These are phyloP conservation scores for Dysdera silvatica DNA, from an alignment of 1,140 invertebrate species.

Conservation along the genomic window DNA sequence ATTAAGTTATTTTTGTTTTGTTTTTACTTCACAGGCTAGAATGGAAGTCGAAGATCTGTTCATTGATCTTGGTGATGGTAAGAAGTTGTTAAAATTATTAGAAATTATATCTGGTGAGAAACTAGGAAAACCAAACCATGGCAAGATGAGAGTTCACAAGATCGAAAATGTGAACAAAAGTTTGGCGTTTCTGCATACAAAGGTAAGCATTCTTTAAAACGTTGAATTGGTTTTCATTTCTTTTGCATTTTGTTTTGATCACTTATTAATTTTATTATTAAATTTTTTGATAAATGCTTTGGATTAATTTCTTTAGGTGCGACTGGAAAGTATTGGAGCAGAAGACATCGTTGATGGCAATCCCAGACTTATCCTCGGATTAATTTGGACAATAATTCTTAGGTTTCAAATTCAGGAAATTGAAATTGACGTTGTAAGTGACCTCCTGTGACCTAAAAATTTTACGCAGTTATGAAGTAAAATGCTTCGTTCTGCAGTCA, in stretches of 20 bases:
- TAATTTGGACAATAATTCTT: conserved; percentile 98
- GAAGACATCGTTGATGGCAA: conserved; percentile 99
- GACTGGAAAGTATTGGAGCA: conserved; percentile 95
- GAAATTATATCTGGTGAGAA: conserved; percentile 99
- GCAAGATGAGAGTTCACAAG: conserved; percentile 95
- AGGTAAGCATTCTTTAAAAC: conserved; percentile 55
- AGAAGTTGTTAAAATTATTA: conserved; percentile 88
- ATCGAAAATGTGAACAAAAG: conserved; percentile 99
- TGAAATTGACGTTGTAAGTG: conserved; percentile 50
- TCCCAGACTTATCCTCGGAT: conserved; percentile 81
- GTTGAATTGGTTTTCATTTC: not conserved
- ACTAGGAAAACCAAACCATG: conserved; percentile 91
- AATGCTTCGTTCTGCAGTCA: no score
- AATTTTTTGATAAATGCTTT: not conserved
- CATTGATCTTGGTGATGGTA: conserved; percentile 89
- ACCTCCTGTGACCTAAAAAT: no score
- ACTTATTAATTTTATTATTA: not conserved
- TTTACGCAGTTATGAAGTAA: no score
- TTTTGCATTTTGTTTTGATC: not conserved
- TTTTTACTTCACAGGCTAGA: conserved; percentile 49
- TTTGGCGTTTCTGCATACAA: conserved; percentile 92
- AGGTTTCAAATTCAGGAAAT: conserved; percentile 86
- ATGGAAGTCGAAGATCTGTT: conserved; percentile 98
- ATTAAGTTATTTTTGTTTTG: conserved; percentile 46
- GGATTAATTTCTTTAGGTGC: conserved; percentile 56